Percentiles rank a stretch among this genome's conserved stretches.
These are phyloP conservation scores for zebrafish (Danio rerio) DNA, from an alignment of 2,113 vertebrate species.

Conservation along the genomic window DNA sequence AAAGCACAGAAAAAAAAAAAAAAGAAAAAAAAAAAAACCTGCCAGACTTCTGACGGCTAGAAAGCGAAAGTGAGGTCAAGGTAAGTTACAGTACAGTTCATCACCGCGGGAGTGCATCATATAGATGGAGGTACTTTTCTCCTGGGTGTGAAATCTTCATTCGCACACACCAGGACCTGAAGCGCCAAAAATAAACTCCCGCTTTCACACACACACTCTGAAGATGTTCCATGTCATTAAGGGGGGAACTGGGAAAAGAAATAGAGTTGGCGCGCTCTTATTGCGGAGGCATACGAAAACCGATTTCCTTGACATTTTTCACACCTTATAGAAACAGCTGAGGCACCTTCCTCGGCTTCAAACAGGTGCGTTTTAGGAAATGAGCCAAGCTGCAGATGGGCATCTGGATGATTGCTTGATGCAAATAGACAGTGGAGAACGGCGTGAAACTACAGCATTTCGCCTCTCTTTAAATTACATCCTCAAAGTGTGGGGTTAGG, in stretches of 20 bases:
- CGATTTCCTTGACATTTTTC: constrained; percentile 12
- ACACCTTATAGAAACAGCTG: constrained; percentile 20
- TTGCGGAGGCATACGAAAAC: constrained; percentile 17
- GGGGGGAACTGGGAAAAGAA: constrained; percentile 5
- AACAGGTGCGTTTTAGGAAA: constrained; percentile 53
- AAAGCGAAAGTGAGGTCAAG: constrained; percentile 1
- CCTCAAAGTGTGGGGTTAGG: constrained; percentile 31
- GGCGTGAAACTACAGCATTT: constrained; percentile 17
- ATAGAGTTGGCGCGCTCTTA: constrained; percentile 27
- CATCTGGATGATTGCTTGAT: constrained; percentile 39
- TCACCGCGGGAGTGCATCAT: constrained; percentile 23
- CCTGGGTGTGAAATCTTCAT: constrained; percentile 26
- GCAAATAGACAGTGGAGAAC: constrained; percentile 36
- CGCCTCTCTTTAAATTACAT: constrained; percentile 34
- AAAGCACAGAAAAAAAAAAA: not conserved
- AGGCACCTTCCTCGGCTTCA: constrained; percentile 29
- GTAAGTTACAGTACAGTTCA: constrained; percentile 1
- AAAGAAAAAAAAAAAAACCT: not conserved
- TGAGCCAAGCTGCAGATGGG: constrained; percentile 33
- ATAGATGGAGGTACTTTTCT: constrained; percentile 33
- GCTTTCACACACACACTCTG: constrained; percentile 13
- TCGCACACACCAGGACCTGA: constrained; percentile 18
- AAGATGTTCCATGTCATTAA: constrained; percentile 34
- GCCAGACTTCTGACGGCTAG: not conserved
- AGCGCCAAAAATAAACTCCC: constrained; percentile 21